Base-by-base conservation (phyloP, 2,888 invertebrate genomes). In the Andrena minutula region DNA sequence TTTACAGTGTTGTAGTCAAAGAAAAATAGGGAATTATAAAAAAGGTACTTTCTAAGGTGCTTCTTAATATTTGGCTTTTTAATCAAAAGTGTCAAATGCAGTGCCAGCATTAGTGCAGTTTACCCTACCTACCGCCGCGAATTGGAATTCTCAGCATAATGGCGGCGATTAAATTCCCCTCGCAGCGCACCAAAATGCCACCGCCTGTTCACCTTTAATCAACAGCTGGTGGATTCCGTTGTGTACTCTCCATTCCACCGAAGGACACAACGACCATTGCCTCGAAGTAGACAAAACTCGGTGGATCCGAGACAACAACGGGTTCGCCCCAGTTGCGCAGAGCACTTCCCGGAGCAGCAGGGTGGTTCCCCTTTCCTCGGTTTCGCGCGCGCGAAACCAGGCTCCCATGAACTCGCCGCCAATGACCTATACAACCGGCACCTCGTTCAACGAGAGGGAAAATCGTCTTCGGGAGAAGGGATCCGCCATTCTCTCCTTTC, bases 361-460 rank as follows among this genome's bases (percentile, higher is more conserved):
- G 70, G 49, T 35, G 68, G 72, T 23, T 70, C 65, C 60, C 28
- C 49, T 61, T 58, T 65, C 5, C 63, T 49, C 10, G 20, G 32
- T 69, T 68, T 63, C 65, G 41, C 61, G 49, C 60, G 72, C 63
- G 71, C 58, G 71, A 30, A 77, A 26, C 78, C 20, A 64, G 81
- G 77, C 85, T 88, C 87, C 88, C 89, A 75, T 89, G 88, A 89
- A 88, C 83, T 69, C 75, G 61, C 79, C 87, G 88, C 88, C 88
- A 91, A 86, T 91, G 91, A 91, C 91, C 91, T 91, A 90, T 88
- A 83, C 81, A 73, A 64, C 51, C 30, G 61, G 72, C 26, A 26
- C 60, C 78, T 78, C 69, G 70, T 68, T 77, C 75, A 63, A 85
- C 76, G 89, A 85, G 85, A 81, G 87, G 80, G 87, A 88, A 87